Percentiles rank a stretch among this genome's conserved stretches.
phyloP scores from a whole-genome alignment of 2,113 vertebrate genomes.

The Rhinoptilus africanus region DNA sequence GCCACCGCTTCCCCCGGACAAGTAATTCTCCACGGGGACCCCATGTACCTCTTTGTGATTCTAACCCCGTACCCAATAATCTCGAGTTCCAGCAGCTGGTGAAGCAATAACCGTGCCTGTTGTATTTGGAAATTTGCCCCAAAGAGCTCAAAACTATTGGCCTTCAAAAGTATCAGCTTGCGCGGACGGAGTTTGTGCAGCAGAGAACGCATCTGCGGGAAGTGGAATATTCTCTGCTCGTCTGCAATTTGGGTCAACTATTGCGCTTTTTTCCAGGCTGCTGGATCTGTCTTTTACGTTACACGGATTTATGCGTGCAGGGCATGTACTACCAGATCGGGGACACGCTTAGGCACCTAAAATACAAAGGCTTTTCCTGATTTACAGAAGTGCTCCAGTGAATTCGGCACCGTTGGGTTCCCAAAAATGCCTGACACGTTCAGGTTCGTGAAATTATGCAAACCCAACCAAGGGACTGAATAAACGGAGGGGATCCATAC shows the following conservation, averaged over 20 bases:
- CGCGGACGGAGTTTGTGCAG: not conserved
- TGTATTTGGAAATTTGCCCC: slow-evolving; percentile 17
- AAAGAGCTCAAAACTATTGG: not conserved
- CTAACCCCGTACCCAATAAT: not conserved
- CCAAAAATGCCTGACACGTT: not conserved
- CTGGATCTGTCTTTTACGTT: not conserved
- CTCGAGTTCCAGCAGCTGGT: not conserved
- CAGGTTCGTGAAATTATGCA: not conserved
- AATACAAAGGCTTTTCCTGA: fast-evolving
- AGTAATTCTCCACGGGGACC: not conserved
- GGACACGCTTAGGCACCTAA: not conserved
- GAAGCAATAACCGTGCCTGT: not conserved
- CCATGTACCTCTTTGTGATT: not conserved
- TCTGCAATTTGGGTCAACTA: not conserved
- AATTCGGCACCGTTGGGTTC: fast-evolving
- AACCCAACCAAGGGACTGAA: not conserved
- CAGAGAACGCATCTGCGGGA: not conserved
- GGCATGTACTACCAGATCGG: fast-evolving
- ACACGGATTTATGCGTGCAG: fast-evolving
- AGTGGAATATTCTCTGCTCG: not conserved
- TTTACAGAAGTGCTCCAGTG: not conserved
- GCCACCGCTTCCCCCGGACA: not conserved
- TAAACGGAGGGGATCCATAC: not conserved
- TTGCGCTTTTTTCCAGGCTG: not conserved
- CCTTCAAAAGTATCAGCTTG: not conserved